Conservation (phyloP, 2,888 invertebrate species). For the Eretmocerus hayati region DNA sequence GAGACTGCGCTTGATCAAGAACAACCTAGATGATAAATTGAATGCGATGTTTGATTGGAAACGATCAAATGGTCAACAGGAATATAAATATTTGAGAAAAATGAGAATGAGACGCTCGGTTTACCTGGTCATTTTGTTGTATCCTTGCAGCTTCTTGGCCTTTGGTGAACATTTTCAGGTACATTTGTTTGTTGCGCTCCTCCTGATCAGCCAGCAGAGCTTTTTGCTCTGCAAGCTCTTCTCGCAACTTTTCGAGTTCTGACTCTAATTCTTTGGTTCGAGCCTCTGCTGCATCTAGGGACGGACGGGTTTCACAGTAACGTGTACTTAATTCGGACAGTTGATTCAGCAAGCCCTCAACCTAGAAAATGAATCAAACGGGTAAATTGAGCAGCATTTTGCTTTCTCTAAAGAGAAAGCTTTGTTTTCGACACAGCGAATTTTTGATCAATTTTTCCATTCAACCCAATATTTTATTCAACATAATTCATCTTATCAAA, state of each 20-base stretch:
- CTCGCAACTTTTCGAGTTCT: slow-evolving; percentile 64
- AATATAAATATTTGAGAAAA: no score
- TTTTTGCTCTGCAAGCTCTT: slow-evolving; percentile 63
- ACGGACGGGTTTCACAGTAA: slow-evolving; percentile 71
- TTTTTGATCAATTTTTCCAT: no score
- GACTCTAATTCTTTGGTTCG: slow-evolving; percentile 63
- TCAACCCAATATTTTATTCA: no score
- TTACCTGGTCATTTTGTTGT: slow-evolving; percentile 64
- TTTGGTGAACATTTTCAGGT: slow-evolving; percentile 76
- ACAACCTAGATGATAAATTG: no score
- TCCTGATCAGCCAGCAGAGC: slow-evolving; percentile 60
- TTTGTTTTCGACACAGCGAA: no score
- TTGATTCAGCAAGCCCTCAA: slow-evolving; percentile 65
- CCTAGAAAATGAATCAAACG: slow-evolving; percentile 38
- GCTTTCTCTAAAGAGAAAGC: no score
- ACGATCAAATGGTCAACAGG: background rate
- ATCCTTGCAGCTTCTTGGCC: slow-evolving; percentile 73
- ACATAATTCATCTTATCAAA: no score
- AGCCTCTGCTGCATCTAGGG: slow-evolving; percentile 64
- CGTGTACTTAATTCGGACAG: slow-evolving; percentile 68
- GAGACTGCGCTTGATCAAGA: slow-evolving; percentile 21
- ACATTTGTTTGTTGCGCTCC: slow-evolving; percentile 66
- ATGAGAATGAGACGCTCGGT: no score
- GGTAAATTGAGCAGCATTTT: background rate
- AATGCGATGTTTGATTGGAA: no score